Percentiles rank a stretch among this genome's conserved stretches.
phyloP scores from a whole-genome alignment of 2,797 vertebrate genomes.

The Argya squamiceps region DNA sequence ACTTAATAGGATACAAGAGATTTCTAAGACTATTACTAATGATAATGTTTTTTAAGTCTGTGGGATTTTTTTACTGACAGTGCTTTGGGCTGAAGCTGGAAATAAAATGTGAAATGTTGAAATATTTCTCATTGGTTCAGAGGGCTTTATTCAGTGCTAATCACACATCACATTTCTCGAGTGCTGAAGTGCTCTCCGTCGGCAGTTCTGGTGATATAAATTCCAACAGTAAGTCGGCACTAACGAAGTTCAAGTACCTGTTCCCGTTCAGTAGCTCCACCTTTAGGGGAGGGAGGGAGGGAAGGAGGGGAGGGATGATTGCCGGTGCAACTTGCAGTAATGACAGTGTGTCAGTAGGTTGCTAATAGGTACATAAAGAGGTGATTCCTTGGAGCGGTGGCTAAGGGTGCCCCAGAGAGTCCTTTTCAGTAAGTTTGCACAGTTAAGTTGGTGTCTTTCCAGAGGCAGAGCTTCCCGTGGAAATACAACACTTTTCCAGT shows the following conservation, averaged over 20 bases:
- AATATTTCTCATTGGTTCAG: background rate
- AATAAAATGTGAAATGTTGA: background rate
- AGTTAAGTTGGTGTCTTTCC: background rate
- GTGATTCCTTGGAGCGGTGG: slow-evolving; percentile 4
- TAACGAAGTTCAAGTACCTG: slow-evolving; percentile 36
- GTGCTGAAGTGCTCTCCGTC: slow-evolving; percentile 1
- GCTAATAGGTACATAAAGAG: slow-evolving; percentile 1
- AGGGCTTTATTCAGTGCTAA: background rate
- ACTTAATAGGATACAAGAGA: background rate
- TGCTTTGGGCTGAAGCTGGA: background rate
- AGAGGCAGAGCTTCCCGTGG: background rate
- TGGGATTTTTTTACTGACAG: slow-evolving; percentile 26
- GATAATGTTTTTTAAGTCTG: slow-evolving; percentile 8
- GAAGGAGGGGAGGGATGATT: background rate
- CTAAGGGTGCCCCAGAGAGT: slow-evolving; percentile 36
- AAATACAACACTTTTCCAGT: background rate
- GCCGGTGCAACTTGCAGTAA: background rate
- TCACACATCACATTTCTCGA: background rate
- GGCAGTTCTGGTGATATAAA: background rate
- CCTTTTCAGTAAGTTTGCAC: background rate
- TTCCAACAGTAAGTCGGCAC: background rate
- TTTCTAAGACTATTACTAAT: slow-evolving; percentile 15
- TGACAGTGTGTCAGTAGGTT: slow-evolving; percentile 10
- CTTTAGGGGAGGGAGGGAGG: background rate
- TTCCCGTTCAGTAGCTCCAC: slow-evolving; percentile 31